These are phyloP conservation scores for Hirtodrosophila cameraria DNA, from an alignment of 2,888 invertebrate genomes.

Conservation along the genomic window DNA sequence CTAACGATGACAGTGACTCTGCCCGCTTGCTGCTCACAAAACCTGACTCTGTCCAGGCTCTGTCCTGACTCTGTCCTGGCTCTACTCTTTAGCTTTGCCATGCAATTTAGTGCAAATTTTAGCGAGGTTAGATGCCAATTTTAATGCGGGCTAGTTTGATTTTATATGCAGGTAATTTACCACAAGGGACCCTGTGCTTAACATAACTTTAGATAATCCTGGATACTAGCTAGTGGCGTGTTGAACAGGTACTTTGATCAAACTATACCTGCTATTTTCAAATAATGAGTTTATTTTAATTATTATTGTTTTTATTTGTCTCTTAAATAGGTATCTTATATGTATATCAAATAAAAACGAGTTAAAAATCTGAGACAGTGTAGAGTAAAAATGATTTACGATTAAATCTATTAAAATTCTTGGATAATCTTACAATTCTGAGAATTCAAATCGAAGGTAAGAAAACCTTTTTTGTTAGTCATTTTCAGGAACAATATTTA, in stretches of 20 bases:
- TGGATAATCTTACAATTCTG: no score
- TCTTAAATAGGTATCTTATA: no score
- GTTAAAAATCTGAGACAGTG: no score
- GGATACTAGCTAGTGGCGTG: not conserved
- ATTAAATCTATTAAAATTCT: no score
- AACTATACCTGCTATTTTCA: no score
- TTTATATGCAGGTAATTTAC: conserved; percentile 2
- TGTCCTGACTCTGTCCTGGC: not conserved
- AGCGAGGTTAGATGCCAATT: conserved; percentile 30
- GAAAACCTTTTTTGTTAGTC: no score
- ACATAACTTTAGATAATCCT: not conserved
- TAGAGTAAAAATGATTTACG: no score
- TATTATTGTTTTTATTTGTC: not conserved
- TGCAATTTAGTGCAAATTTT: conserved; percentile 48
- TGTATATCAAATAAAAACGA: no score
- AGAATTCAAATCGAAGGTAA: no score
- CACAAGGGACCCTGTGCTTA: not conserved
- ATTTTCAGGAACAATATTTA: no score
- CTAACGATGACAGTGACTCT: conserved; percentile 46
- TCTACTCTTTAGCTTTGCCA: conserved; percentile 14
- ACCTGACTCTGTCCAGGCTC: not conserved
- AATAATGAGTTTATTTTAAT: not conserved
- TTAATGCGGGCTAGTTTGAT: conserved; percentile 5
- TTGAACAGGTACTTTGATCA: not conserved
- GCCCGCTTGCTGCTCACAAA: conserved; percentile 4